A percentile compares a stretch with the other conserved stretches of the same genome.
Evolutionary conservation across 2,888 invertebrate species (phyloP).

Genomic region (Erebia palarica): DNA sequence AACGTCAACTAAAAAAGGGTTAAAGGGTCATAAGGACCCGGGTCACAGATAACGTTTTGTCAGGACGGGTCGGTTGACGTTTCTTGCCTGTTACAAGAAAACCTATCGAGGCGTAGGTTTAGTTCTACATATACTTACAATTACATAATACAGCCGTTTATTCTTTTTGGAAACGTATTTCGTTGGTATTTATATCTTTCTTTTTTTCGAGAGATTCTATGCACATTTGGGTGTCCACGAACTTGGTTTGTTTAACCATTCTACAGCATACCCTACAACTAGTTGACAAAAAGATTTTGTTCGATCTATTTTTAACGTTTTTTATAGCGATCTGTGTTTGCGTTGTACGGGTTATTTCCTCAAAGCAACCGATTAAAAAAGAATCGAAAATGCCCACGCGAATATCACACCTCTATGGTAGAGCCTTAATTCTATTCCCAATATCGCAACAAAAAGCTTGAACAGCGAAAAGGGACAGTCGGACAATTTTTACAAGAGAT

Average conservation of each 20-base stretch:
- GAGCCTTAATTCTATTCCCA: background rate
- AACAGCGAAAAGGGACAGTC: background rate
- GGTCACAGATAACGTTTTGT: conserved; percentile 33
- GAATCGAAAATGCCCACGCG: background rate
- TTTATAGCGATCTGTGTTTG: background rate
- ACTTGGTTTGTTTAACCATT: too few species aligned
- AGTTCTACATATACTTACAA: background rate
- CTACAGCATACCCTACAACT: too few species aligned
- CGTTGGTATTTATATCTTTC: too few species aligned
- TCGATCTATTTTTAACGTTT: background rate
- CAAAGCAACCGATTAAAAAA: background rate
- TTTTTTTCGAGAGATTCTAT: too few species aligned
- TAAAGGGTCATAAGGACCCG: conserved; percentile 30
- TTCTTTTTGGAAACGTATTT: too few species aligned
- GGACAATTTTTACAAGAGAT: conserved; percentile 16
- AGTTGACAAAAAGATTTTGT: too few species aligned
- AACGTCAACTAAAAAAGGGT: conserved; percentile 28
- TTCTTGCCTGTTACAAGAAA: conserved; percentile 10
- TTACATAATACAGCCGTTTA: background rate
- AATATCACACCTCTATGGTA: background rate
- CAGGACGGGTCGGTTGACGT: conserved; percentile 28
- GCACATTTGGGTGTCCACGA: too few species aligned
- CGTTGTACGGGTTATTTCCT: background rate
- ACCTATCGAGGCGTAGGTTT: background rate
- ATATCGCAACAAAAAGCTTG: background rate